Percentiles rank a stretch among this genome's conserved stretches.
phyloP scores from a whole-genome alignment of 2,113 vertebrate genomes.

The Vombatus ursinus region DNA sequence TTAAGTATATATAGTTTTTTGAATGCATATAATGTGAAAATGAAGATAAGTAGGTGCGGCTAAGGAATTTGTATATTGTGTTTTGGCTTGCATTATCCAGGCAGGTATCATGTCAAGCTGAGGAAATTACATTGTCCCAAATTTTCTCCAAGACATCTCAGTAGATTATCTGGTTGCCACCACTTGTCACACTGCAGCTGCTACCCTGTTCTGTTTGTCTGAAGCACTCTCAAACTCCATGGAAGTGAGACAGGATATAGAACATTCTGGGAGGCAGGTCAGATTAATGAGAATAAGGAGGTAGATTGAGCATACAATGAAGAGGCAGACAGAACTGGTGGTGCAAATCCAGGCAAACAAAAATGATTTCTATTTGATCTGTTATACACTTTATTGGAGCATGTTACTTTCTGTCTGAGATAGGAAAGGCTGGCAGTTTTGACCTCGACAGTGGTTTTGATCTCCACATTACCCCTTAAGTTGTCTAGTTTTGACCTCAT shows the following conservation, averaged over 20 bases:
- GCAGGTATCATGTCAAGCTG: constrained; percentile 69
- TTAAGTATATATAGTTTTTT: not conserved
- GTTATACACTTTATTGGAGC: constrained; percentile 51
- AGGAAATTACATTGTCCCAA: constrained; percentile 71
- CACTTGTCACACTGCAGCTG: constrained; percentile 76
- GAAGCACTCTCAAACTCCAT: constrained; percentile 63
- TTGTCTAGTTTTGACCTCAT: constrained; percentile 72
- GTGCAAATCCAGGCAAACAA: constrained; percentile 65
- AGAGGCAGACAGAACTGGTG: constrained; percentile 65
- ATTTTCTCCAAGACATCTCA: constrained; percentile 78
- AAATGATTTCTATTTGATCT: constrained; percentile 71
- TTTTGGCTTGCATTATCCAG: constrained; percentile 48
- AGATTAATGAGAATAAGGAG: constrained; percentile 69
- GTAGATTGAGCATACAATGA: constrained; percentile 64
- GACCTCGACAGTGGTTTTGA: constrained; percentile 51
- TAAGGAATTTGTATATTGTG: not conserved
- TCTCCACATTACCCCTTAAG: constrained; percentile 33
- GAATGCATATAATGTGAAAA: constrained; percentile 28
- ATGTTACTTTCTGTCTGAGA: constrained; percentile 67
- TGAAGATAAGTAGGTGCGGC: not conserved
- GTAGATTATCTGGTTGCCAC: constrained; percentile 77
- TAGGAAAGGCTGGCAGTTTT: constrained; percentile 52
- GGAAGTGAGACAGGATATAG: constrained; percentile 70
- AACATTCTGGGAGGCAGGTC: constrained; percentile 60
- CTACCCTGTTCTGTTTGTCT: constrained; percentile 72